phyloP scores from a whole-genome alignment of 2,113 vertebrate genomes.

The Rousettus leschenaultii region DNA sequence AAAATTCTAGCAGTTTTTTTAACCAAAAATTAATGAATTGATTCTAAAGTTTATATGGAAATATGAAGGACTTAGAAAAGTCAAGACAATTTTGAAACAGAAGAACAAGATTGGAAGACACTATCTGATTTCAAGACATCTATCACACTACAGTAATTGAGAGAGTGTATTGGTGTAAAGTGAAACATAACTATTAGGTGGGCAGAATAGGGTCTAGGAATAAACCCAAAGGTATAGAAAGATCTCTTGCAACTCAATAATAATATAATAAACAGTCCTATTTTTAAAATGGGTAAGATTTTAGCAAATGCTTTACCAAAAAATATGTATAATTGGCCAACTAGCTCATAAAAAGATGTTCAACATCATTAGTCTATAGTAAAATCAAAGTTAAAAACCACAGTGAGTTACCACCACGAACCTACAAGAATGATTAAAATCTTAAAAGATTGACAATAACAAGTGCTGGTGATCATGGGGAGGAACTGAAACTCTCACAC shows the following conservation, averaged over 20 bases:
- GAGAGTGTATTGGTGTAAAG: not conserved
- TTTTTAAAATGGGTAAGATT: not conserved
- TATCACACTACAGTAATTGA: not conserved
- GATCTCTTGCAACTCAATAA: not conserved
- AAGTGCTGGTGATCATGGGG: not conserved
- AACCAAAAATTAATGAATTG: not conserved
- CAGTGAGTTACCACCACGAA: not conserved
- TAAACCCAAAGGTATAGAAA: not conserved
- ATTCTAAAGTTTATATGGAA: constrained; percentile 18
- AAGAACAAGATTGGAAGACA: not conserved
- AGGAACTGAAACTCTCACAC: not conserved
- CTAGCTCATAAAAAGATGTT: not conserved
- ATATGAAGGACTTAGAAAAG: not conserved
- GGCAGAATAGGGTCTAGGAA: not conserved
- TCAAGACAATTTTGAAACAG: not conserved
- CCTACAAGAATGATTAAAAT: not conserved
- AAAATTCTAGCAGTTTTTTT: not conserved
- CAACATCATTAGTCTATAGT: not conserved
- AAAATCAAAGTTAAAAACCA: constrained; percentile 11
- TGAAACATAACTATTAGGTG: not conserved
- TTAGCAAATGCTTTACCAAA: not conserved
- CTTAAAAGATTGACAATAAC: not conserved
- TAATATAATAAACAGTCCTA: not conserved
- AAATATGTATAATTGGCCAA: not conserved
- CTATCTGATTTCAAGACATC: not conserved